phyloP scores from a whole-genome alignment of 2,888 invertebrate genomes.

The Sepioteuthis lessoniana region DNA sequence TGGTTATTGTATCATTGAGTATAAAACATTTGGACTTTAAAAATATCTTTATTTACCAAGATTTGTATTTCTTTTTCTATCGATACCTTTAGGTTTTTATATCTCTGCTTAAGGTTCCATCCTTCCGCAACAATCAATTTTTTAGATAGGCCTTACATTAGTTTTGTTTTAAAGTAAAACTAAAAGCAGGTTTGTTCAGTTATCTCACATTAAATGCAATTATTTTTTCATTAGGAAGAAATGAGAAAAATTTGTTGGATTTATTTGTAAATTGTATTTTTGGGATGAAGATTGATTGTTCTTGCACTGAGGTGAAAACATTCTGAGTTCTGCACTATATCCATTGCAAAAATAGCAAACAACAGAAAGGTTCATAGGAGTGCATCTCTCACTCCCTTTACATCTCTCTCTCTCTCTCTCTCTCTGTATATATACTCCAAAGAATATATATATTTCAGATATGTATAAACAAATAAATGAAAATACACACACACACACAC shows the following conservation, averaged over 20 bases:
- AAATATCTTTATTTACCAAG: neutral
- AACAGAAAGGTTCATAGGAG: neutral
- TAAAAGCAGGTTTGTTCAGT: neutral
- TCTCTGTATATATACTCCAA: no score
- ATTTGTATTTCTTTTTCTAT: neutral
- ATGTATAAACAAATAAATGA: no score
- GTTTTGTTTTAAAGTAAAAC: neutral
- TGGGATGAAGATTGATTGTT: neutral
- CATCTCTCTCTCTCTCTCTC: no score
- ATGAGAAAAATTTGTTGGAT: neutral
- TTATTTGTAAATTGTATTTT: neutral
- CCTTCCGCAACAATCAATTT: neutral
- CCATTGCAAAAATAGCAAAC: neutral
- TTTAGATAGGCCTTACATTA: no score
- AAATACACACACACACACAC: no score
- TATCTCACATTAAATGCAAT: slow-evolving; percentile 1
- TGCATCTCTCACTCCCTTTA: neutral
- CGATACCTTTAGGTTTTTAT: neutral
- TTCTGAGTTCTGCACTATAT: neutral
- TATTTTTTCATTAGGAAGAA: neutral
- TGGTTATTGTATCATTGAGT: no score
- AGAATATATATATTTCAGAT: no score
- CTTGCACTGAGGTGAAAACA: neutral
- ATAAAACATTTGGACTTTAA: no score
- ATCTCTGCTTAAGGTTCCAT: neutral